phyloP scores from a whole-genome alignment of 2,113 vertebrate species.

The Clarias gariepinus region DNA sequence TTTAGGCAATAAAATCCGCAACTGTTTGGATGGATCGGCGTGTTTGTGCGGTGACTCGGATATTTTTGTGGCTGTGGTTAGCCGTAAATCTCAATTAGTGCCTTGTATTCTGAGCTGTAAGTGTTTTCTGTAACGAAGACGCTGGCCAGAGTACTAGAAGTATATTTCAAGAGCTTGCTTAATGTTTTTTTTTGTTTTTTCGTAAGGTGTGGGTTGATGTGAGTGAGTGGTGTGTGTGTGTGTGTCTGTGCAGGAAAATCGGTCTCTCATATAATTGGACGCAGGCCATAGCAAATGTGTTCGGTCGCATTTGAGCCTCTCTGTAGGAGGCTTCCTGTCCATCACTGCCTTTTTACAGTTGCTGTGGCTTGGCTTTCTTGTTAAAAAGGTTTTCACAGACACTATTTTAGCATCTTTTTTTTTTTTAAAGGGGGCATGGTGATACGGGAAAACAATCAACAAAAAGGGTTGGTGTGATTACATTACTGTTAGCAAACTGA shows the following conservation, averaged over 20 bases:
- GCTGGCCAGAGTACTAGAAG: conserved; percentile 27
- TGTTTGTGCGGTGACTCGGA: conserved; percentile 18
- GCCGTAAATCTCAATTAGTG: conserved; percentile 52
- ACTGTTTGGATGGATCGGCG: conserved; percentile 41
- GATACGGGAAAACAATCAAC: background rate
- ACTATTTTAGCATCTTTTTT: background rate
- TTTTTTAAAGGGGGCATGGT: background rate
- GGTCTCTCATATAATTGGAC: conserved; percentile 30
- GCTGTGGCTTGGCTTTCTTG: conserved; percentile 5
- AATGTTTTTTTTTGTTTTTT: background rate
- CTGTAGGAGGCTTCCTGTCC: conserved; percentile 18
- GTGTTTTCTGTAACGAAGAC: conserved; percentile 35
- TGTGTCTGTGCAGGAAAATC: conserved; percentile 3
- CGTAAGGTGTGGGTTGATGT: background rate
- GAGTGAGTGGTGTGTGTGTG: conserved; percentile 23
- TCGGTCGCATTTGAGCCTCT: conserved; percentile 22
- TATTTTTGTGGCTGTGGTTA: conserved; percentile 33
- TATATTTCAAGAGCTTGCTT: conserved; percentile 25
- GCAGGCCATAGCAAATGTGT: conserved; percentile 34
- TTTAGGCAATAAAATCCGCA: conserved; percentile 47
- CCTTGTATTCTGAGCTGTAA: conserved; percentile 39
- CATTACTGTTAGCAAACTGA: background rate
- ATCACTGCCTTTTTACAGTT: conserved; percentile 41
- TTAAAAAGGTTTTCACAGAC: background rate
- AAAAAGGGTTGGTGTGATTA: background rate